phyloP scores from a whole-genome alignment of 2,888 invertebrate species.

The Eristalis tenax region DNA sequence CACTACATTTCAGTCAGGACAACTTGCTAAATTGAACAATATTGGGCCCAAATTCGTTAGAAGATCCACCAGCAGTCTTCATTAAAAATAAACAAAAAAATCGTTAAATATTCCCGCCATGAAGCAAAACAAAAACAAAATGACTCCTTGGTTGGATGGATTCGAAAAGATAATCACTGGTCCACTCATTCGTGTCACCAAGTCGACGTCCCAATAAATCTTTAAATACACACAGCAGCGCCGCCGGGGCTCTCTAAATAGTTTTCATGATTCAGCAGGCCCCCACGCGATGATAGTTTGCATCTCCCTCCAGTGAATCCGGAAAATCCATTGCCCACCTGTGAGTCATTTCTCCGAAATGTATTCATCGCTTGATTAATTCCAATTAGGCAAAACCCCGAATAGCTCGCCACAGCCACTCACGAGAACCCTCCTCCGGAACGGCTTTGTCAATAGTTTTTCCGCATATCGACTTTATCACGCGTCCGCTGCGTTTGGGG shows the following conservation, averaged over 20 bases:
- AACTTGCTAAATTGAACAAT: too few relatives aligned
- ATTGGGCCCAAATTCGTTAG: too few relatives aligned
- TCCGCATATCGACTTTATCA: neutral
- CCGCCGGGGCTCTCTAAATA: neutral
- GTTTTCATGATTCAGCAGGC: neutral
- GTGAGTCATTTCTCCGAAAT: neutral
- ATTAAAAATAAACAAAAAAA: too few relatives aligned
- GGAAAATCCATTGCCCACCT: neutral
- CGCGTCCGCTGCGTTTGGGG: neutral
- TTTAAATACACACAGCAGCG: neutral
- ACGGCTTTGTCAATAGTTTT: neutral
- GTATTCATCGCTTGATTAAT: neutral
- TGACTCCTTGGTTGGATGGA: too few relatives aligned
- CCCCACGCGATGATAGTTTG: neutral
- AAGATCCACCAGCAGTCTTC: too few relatives aligned
- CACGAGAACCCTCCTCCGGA: neutral
- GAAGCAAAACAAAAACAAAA: too few relatives aligned
- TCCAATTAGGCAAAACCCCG: neutral
- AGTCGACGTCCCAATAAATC: neutral
- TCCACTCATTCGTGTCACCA: neutral
- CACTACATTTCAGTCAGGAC: too few relatives aligned
- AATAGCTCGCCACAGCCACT: neutral
- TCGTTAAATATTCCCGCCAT: too few relatives aligned
- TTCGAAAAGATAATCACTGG: neutral
- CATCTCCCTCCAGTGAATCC: neutral